Conservation (phyloP, 1,140 invertebrate species). For the Diploscapter pachys region DNA sequence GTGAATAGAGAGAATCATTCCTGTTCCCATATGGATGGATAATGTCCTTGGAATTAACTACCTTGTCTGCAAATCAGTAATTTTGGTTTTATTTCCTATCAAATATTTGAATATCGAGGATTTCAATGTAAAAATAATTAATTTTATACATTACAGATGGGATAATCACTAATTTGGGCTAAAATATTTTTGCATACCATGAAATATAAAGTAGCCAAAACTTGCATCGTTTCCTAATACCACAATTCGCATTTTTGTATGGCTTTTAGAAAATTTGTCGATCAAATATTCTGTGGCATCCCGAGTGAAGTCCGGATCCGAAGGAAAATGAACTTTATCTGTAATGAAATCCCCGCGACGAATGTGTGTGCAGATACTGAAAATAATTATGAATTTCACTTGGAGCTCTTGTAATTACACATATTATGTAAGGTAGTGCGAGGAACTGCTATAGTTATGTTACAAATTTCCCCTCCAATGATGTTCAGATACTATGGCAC, state of each 20-base stretch:
- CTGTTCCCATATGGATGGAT: no score
- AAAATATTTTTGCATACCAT: neutral
- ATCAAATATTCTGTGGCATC: conserved; percentile 25
- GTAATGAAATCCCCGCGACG: conserved; percentile 22
- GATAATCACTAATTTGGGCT: neutral
- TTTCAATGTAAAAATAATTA: no score
- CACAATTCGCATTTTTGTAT: neutral
- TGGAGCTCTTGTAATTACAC: neutral
- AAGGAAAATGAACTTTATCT: conserved; percentile 23
- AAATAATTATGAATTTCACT: neutral
- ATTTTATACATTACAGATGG: no score
- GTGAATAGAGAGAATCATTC: neutral
- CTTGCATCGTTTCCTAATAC: conserved; percentile 22
- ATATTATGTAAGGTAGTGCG: neutral
- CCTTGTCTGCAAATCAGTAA: neutral
- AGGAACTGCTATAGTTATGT: neutral
- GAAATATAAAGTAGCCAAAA: conserved; percentile 17
- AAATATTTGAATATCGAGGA: no score
- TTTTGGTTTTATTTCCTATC: no score
- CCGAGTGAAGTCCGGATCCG: conserved; percentile 25
- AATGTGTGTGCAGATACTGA: conserved; percentile 30
- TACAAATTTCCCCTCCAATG: no score
- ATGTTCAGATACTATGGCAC: neutral
- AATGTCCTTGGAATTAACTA: neutral
- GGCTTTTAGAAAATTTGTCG: conserved; percentile 7